These are phyloP conservation scores for Furcifer pardalis DNA, from an alignment of 2,797 vertebrate genomes.

Conservation along the genomic window DNA sequence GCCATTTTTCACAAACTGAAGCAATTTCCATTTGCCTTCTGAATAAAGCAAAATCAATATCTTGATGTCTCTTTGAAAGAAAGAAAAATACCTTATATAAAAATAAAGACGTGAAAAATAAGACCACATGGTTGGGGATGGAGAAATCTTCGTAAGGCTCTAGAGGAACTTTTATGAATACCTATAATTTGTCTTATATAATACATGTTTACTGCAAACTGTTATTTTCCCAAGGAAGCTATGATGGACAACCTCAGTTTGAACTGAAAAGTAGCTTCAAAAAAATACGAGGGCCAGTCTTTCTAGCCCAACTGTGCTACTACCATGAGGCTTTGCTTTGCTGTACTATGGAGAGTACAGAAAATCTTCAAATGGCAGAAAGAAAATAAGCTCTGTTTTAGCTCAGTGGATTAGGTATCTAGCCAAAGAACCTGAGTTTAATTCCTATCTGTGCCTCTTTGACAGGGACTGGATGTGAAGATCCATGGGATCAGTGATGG, in stretches of 20 bases:
- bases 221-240: neutral
- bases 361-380: neutral
- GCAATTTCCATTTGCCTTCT: neutral
- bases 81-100: rapidly evolving
- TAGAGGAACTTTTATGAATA: slow-evolving; percentile 6
- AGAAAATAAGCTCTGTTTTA: neutral
- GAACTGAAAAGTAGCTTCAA: neutral
- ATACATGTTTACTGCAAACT: neutral
- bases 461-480: too few relatives aligned
- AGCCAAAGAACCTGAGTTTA: too few relatives aligned
- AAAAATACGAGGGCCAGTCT: neutral
- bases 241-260: neutral
- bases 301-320: neutral
- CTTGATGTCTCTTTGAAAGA: neutral
- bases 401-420: too few relatives aligned
- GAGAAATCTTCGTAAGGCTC: neutral
- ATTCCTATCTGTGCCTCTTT: too few relatives aligned
- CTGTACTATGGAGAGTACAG: neutral
- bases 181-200: neutral
- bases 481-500: too few relatives aligned
- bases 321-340: neutral
- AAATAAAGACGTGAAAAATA: slow-evolving; percentile 8
- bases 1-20: slow-evolving; percentile 9
- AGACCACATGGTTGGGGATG: neutral
- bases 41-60: neutral